A percentile compares a stretch with the other conserved stretches of the same genome.
These are phyloP conservation scores for Drepana arcuata DNA, from an alignment of 1,140 invertebrate species.

Conservation along the genomic window DNA sequence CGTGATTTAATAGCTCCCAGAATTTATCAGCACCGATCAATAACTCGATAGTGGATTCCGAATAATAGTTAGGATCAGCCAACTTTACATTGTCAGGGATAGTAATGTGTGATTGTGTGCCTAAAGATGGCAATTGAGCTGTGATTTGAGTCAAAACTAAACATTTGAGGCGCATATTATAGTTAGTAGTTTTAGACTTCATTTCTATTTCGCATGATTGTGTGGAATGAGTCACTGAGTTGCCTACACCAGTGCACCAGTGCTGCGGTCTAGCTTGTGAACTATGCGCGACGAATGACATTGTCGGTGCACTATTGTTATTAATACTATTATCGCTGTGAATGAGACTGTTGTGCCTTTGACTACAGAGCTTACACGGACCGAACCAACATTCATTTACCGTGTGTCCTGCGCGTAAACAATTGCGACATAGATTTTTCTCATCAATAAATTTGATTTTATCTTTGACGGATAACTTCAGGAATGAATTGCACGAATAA, in stretches of 20 bases:
- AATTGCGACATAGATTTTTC: conserved; percentile 16
- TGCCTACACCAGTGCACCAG: conserved; percentile 8
- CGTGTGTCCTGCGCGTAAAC: conserved; percentile 11
- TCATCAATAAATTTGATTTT: conserved; percentile 10
- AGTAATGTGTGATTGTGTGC: conserved; percentile 8
- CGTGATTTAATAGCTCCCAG: conserved; percentile 20
- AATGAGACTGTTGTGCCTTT: conserved; percentile 18
- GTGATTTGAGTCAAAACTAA: conserved; percentile 14
- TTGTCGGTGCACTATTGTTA: not conserved
- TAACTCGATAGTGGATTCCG: conserved; percentile 14
- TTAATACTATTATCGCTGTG: conserved; percentile 5
- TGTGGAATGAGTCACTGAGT: conserved; percentile 6
- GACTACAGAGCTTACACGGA: conserved; percentile 11
- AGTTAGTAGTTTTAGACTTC: conserved; percentile 2
- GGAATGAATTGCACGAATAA: conserved; percentile 15
- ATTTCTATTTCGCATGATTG: conserved; percentile 11
- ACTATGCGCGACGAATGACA: not conserved
- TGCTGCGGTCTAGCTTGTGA: not conserved
- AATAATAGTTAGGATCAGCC: conserved; percentile 4
- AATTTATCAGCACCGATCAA: conserved; percentile 23
- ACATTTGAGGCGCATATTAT: conserved; percentile 5
- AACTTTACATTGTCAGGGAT: conserved; percentile 15
- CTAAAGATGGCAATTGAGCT: conserved; percentile 1
- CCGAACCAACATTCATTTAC: conserved; percentile 10
- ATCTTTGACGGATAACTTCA: conserved; percentile 6